Base-by-base conservation (phyloP, 2,797 vertebrate species). In the Ambastaia sidthimunki region DNA sequence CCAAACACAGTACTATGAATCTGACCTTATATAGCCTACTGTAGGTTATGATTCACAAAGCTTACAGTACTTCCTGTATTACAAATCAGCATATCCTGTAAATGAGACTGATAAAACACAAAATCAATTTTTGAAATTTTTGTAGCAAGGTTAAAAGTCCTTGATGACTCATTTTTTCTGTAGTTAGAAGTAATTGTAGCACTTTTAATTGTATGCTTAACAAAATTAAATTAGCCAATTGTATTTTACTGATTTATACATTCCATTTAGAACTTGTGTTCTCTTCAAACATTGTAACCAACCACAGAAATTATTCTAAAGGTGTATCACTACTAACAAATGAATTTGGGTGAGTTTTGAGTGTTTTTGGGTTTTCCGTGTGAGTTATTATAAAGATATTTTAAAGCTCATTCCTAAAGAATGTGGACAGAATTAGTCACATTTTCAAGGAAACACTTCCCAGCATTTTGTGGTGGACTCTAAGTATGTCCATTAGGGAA, bases 371-470 rank as follows among this genome's bases (percentile, higher is more conserved):
- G 71, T 70, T 54, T 71, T 59, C 65, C 59, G 31, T 52, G 37
- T 67, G 63, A 44, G 11, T 55, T 74, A 37, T 48, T n/a, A 67
- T 57, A 67, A 25, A 69, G 47, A 62, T 81, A 65, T 83, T 48
- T 57, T 25, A 73, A 73, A 52, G 21, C 71, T 73, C 48, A 74
- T 25, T 74, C n/a, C 2, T 13, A 19, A 62, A 57, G 41, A 44
- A 54, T 63, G 73, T 66, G 52, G 11, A 18, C 31, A 54, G 55
- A 62, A 65, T 77, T 71, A 82, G 48, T 50, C 60, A 69, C 54
- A 18, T 60, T 60, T 59, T 31, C 9, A 74, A 31, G 57, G 21
- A 77, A 65, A 69, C 75, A 47, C 34, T 50, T 52, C 74, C 73
- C 73, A 25, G 60, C 69, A 48, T 55, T 62, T 71, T 63, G 21